A percentile compares a stretch with the other conserved stretches of the same genome.
Conservation (phyloP, 2,113 vertebrate genomes). For the Agapornis roseicollis region DNA sequence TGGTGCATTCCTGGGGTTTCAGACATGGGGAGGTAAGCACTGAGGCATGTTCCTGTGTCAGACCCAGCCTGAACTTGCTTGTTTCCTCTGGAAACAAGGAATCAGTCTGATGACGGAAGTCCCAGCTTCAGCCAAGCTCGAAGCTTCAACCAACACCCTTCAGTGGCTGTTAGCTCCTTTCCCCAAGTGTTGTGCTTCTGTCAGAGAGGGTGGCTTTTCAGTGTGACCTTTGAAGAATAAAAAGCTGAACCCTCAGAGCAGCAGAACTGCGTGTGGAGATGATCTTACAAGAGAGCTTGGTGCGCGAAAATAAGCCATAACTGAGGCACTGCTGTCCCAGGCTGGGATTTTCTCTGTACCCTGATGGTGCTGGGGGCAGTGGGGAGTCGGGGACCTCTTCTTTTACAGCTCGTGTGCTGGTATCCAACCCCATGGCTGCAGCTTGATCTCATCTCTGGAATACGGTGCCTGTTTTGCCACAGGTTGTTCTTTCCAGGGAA, state of each 20-base stretch:
- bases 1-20: constrained; percentile 18
- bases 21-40: not conserved
- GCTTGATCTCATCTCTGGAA: not conserved
- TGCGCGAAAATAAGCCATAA: not conserved
- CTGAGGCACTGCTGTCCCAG: not conserved
- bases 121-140: not conserved
- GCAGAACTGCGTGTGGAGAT: not conserved
- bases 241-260: not conserved
- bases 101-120: not conserved
- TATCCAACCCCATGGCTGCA: not conserved
- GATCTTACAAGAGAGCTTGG: not conserved
- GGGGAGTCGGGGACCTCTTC: not conserved
- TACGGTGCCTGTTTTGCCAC: not conserved
- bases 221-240: not conserved
- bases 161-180: not conserved
- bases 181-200: not conserved
- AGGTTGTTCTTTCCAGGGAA: not conserved
- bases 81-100: constrained; percentile 10
- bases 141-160: not conserved
- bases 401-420: not conserved
- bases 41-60: not conserved
- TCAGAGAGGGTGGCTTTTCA: not conserved
- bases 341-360: not conserved
- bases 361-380: not conserved
- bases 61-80: not conserved